Evolutionary conservation across 2,797 vertebrate species (phyloP).

Genomic region (Pelochelys cantorii): DNA sequence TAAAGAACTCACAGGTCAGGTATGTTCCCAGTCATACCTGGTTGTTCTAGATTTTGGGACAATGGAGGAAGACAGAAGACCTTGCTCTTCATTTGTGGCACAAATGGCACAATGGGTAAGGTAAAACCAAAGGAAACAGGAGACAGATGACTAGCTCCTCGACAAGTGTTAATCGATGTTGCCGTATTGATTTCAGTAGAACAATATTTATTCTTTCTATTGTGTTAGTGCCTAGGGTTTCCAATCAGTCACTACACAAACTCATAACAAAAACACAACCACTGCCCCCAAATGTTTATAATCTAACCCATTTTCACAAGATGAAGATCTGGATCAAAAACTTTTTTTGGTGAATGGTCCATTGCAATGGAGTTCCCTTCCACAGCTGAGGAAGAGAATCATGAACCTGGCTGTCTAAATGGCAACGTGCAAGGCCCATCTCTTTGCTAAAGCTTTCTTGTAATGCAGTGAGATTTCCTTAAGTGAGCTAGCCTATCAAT

Average conservation of each 20-base stretch:
- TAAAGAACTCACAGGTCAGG: neutral
- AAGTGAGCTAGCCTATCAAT: neutral
- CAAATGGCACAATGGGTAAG: neutral
- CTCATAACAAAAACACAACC: neutral
- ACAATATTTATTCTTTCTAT: neutral
- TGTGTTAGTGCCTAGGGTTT: neutral
- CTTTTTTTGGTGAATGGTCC: neutral
- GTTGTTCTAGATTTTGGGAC: neutral
- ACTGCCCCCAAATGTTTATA: neutral
- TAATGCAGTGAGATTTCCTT: neutral
- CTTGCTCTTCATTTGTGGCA: neutral
- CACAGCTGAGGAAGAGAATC: neutral
- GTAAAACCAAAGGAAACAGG: neutral
- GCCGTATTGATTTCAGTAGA: neutral
- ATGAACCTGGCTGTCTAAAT: neutral
- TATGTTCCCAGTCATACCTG: neutral
- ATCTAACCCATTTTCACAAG: neutral
- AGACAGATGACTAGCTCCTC: neutral
- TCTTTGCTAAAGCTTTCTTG: neutral
- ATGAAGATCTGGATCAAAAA: neutral
- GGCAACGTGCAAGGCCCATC: neutral
- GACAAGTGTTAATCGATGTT: neutral
- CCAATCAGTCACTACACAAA: neutral
- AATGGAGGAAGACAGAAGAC: rapidly evolving
- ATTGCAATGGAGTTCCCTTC: neutral